These are phyloP conservation scores for Epizoanthus scotinus DNA, from an alignment of 92 coral and sea anemone species.

Conservation along the genomic window DNA sequence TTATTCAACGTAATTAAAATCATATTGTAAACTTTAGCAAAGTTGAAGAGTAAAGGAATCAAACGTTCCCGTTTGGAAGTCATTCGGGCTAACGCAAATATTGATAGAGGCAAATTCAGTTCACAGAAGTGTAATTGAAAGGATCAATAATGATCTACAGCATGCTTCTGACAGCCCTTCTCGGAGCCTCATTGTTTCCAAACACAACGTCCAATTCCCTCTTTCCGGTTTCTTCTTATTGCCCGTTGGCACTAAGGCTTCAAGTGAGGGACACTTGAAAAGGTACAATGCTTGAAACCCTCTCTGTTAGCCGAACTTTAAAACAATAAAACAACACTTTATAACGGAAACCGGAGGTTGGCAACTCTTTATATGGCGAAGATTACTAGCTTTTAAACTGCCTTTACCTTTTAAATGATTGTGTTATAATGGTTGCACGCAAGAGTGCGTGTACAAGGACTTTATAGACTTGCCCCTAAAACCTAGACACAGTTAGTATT, in stretches of 20 bases:
- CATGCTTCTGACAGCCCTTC: neutral
- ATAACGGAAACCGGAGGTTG: conserved; percentile 20
- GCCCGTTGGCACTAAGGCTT: neutral
- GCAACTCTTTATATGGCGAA: neutral
- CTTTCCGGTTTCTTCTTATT: conserved; percentile 7
- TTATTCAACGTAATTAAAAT: too few species aligned
- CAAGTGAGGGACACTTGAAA: conserved; percentile 10
- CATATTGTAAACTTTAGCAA: too few species aligned
- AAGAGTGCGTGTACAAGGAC: neutral
- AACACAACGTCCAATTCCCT: neutral
- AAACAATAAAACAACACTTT: conserved; percentile 20
- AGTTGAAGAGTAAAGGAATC: neutral
- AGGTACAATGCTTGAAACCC: conserved; percentile 16
- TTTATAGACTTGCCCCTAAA: too few species aligned
- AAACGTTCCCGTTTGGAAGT: neutral
- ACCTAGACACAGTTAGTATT: neutral
- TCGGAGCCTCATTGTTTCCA: neutral
- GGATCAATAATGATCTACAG: neutral
- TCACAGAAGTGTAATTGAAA: conserved; percentile 16
- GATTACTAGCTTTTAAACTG: neutral
- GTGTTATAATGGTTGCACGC: neutral
- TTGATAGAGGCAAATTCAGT: neutral
- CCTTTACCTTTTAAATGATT: neutral
- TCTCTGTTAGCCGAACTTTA: conserved; percentile 3
- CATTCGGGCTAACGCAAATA: neutral